A percentile compares a stretch with the other conserved stretches of the same genome.
These are phyloP conservation scores for Nineta flava DNA, from an alignment of 2,888 invertebrate species.

Conservation along the genomic window DNA sequence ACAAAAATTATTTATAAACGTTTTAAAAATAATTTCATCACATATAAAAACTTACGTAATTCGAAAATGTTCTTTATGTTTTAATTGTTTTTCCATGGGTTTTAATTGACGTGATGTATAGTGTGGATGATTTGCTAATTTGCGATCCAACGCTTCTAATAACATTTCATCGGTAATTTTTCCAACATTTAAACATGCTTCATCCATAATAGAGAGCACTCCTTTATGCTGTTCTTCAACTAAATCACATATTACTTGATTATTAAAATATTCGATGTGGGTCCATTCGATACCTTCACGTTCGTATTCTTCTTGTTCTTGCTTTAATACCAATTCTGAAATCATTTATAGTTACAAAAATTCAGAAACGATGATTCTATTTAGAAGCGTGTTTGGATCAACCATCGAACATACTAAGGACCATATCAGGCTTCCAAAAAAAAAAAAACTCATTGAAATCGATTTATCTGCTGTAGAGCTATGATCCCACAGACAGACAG, in stretches of 20 bases:
- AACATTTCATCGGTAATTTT: slow-evolving; percentile 74
- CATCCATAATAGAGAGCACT: slow-evolving; percentile 82
- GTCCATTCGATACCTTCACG: slow-evolving; percentile 93
- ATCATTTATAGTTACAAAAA: background rate
- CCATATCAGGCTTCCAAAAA: background rate
- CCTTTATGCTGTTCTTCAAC: slow-evolving; percentile 90
- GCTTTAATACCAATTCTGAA: slow-evolving; percentile 85
- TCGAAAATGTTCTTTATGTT: slow-evolving; percentile 64
- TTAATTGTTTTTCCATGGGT: slow-evolving; percentile 64
- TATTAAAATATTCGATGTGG: slow-evolving; percentile 92
- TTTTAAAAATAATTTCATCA: background rate
- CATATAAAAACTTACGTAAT: slow-evolving; percentile 42
- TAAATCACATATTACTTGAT: slow-evolving; percentile 88
- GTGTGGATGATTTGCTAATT: slow-evolving; percentile 70
- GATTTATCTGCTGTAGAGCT: no score
- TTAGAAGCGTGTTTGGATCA: background rate
- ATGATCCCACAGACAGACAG: no score
- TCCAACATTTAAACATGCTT: slow-evolving; percentile 91
- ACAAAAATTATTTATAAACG: slow-evolving; percentile 1
- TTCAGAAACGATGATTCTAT: background rate
- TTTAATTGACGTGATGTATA: slow-evolving; percentile 76
- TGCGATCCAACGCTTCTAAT: slow-evolving; percentile 84
- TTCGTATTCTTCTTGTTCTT: slow-evolving; percentile 95
- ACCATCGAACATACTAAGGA: background rate
- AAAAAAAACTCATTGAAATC: no score